phyloP scores from a whole-genome alignment of 1,140 invertebrate species.

The Diploscapter pachys region DNA sequence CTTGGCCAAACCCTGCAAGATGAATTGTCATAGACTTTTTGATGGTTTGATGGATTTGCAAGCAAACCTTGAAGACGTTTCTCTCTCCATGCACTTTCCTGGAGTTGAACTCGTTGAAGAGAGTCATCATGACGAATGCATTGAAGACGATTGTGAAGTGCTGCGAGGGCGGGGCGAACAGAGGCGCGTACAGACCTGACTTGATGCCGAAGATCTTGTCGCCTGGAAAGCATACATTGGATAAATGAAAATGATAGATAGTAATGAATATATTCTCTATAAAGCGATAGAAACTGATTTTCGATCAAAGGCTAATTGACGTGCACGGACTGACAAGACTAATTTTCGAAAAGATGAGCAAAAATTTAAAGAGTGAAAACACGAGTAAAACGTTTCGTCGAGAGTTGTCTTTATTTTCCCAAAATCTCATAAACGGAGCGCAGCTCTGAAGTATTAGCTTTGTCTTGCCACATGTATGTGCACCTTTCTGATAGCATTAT shows the following conservation, averaged over 20 bases:
- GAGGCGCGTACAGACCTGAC: constrained; percentile 71
- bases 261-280: too few species aligned
- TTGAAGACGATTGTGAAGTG: constrained; percentile 99
- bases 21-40: background rate
- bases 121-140: constrained; percentile 99
- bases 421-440: too few species aligned
- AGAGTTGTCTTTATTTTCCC: too few species aligned
- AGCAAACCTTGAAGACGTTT: constrained; percentile 75
- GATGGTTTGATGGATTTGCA: background rate
- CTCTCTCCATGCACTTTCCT: constrained; percentile 98
- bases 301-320: too few species aligned
- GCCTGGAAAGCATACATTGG: constrained; percentile 65
- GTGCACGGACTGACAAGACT: too few species aligned
- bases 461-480: too few species aligned
- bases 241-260: background rate
- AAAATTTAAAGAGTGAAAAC: too few species aligned
- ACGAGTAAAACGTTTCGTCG: too few species aligned
- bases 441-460: too few species aligned
- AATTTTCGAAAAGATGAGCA: background rate
- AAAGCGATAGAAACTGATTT: too few species aligned
- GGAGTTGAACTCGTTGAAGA: constrained; percentile 99
- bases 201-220: constrained; percentile 86
- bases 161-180: constrained; percentile 77
- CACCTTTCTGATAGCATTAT: too few species aligned
- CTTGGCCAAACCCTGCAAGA: constrained; percentile 78